These are phyloP conservation scores for Dorcus hopei DNA, from an alignment of 2,888 invertebrate genomes.

Conservation along the genomic window DNA sequence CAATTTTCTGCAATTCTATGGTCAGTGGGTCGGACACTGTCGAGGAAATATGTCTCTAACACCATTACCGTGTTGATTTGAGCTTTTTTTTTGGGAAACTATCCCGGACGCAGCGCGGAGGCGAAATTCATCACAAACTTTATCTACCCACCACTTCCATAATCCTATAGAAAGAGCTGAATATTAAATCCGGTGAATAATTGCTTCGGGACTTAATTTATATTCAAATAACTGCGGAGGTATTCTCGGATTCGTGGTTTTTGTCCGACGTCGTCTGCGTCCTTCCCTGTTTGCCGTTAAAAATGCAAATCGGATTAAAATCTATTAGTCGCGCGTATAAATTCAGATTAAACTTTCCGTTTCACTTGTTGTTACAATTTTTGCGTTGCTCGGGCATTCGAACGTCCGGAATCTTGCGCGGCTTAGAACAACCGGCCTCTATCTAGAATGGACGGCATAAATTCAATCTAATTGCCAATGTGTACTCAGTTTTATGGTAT, in stretches of 20 bases:
- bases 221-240: slow-evolving; percentile 32
- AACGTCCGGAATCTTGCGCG: slow-evolving; percentile 1
- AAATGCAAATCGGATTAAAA: slow-evolving; percentile 12
- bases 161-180: slow-evolving; percentile 32
- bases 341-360: neutral
- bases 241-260: slow-evolving; percentile 23
- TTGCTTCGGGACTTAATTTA: slow-evolving; percentile 33
- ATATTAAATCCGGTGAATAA: slow-evolving; percentile 34
- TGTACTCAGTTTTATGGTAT: slow-evolving; percentile 18
- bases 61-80: neutral
- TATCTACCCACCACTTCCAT: slow-evolving; percentile 29
- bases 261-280: slow-evolving; percentile 17
- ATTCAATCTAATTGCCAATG: slow-evolving; percentile 24
- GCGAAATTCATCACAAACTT: slow-evolving; percentile 23
- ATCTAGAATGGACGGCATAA: slow-evolving; percentile 22
- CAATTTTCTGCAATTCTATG: slow-evolving; percentile 30
- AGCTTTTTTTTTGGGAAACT: slow-evolving; percentile 4
- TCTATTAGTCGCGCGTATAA: slow-evolving; percentile 5
- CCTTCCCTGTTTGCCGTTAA: slow-evolving; percentile 10
- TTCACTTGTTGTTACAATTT: neutral
- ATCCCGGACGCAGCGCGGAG: neutral
- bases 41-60: slow-evolving; percentile 13
- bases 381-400: too few relatives aligned
- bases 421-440: slow-evolving; percentile 15
- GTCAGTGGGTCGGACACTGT: slow-evolving; percentile 22